Evolutionary conservation across 2,797 vertebrate genomes (phyloP), one percentile per base, ranked within the genome.

Genomic region (Silurus aristotelis): DNA sequence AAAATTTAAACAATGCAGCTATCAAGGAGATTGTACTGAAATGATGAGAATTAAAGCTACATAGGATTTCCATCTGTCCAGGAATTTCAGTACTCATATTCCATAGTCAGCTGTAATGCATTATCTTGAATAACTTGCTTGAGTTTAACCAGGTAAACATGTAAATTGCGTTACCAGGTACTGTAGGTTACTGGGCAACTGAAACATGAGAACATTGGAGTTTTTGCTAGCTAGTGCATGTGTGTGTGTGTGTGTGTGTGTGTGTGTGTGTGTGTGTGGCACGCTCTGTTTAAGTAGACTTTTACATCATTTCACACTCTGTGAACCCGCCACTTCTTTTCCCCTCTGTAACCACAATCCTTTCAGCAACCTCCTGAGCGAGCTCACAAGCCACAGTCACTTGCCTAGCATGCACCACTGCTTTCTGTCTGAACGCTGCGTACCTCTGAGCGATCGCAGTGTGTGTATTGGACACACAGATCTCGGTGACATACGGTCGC

Each of bases 361-460:
- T 22, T 64, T 64, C 48, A 70, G 46, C 64, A 27, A 20, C 80
- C 63, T 58, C 70, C 82, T 83, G 22, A 27, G 70, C 56, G 27
- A 43, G 22, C 56, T 5, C 68, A 46, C 82, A 82, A 60, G 19
- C 48, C 72, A 73, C 64, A 71, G 48, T 66, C 64, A 48, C 82
- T 58, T 75, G 78, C 38, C 83, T 25, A 75, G 12, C 82, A 83
- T 83, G 70, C 82, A 83, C 58, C 70, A 64, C 70, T 83, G 82
- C 85, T 84, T 84, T 77, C 75, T 83, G 79, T 82, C 71, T 43
- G 83, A 79, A 88, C 86, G 79, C 80, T 60, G 72, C 82, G 22
- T 85, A 84, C 66, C 82, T 77, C 85, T 64, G 56, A n/a, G 58
- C 48, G 38, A 63, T 64, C 46, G 20, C 58, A 13, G 38, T 83